Evolutionary conservation across 2,888 invertebrate genomes (phyloP).

Genomic region (Scelioninae gen. 1): DNA sequence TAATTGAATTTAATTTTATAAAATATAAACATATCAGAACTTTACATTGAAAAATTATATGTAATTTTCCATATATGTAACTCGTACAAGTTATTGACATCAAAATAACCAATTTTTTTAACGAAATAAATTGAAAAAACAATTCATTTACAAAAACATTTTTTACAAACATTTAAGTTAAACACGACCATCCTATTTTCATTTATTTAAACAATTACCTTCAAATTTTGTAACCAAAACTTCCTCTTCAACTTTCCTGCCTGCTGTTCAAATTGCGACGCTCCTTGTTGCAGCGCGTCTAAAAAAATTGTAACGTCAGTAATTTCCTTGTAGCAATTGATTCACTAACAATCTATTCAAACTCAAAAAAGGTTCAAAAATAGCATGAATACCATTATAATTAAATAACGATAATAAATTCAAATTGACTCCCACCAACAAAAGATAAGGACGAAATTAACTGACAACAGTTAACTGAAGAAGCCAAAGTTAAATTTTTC

Average conservation of each 20-base stretch:
- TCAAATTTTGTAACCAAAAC: slow-evolving; percentile 99
- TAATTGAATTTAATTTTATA: too few species aligned
- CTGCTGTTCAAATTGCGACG: slow-evolving; percentile 98
- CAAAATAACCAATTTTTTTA: too few species aligned
- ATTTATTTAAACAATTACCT: slow-evolving; percentile 84
- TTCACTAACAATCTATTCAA: neutral
- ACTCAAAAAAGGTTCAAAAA: neutral
- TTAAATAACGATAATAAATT: neutral
- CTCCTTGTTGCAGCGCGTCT: slow-evolving; percentile 97
- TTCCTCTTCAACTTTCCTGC: slow-evolving; percentile 98
- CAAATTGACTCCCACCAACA: neutral
- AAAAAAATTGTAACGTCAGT: slow-evolving; percentile 69
- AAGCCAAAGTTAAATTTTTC: neutral
- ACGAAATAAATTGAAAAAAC: too few species aligned
- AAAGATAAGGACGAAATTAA: neutral
- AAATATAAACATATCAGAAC: too few species aligned
- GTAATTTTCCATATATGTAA: too few species aligned
- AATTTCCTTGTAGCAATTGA: neutral
- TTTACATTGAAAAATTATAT: too few species aligned
- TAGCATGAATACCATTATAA: neutral
- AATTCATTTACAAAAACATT: too few species aligned
- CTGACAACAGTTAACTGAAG: neutral
- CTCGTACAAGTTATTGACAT: too few species aligned
- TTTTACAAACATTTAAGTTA: neutral
- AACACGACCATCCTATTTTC: neutral